A percentile compares a stretch with the other conserved stretches of the same genome.
Conservation (phyloP, 2,888 invertebrate species). For the Physocephala rufipes region DNA sequence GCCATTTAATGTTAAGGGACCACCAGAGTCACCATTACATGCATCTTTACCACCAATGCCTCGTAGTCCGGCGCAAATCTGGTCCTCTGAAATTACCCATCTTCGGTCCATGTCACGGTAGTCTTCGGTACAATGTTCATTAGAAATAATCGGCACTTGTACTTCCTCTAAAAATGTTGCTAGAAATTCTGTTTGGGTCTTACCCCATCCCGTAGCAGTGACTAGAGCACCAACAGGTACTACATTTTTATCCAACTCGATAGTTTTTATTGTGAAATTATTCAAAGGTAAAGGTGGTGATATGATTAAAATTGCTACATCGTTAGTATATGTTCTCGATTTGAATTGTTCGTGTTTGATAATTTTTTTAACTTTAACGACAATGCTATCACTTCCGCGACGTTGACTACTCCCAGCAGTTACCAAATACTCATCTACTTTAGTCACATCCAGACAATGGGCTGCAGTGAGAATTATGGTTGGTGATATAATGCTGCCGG, state of each 20-base stretch:
- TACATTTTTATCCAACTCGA: conserved; percentile 43
- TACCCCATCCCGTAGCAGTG: conserved; percentile 56
- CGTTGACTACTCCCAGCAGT: conserved; percentile 50
- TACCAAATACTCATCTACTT: conserved; percentile 39
- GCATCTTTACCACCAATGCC: conserved; percentile 55
- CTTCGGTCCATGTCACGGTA: conserved; percentile 44
- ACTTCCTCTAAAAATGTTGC: conserved; percentile 52
- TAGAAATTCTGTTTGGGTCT: conserved; percentile 58
- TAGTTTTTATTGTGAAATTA: conserved; percentile 44
- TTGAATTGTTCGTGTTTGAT: conserved; percentile 67
- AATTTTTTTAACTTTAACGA: conserved; percentile 67
- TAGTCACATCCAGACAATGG: conserved; percentile 53
- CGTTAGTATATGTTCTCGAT: conserved; percentile 64
- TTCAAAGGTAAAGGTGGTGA: conserved; percentile 47
- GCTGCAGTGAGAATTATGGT: conserved; percentile 56
- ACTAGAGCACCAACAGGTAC: conserved; percentile 47
- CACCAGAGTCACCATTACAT: conserved; percentile 61
- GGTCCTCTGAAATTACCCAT: conserved; percentile 50
- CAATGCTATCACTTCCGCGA: conserved; percentile 64
- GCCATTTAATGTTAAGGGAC: conserved; percentile 55
- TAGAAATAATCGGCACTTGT: conserved; percentile 51
- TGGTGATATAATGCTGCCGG: conserved; percentile 45
- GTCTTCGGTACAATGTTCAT: conserved; percentile 47
- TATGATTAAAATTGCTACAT: conserved; percentile 67
- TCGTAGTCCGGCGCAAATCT: conserved; percentile 57